Evolutionary conservation across 2,888 invertebrate species (phyloP), one percentile per base, ranked within the genome.

Genomic region (Cyclophora albipunctata): DNA sequence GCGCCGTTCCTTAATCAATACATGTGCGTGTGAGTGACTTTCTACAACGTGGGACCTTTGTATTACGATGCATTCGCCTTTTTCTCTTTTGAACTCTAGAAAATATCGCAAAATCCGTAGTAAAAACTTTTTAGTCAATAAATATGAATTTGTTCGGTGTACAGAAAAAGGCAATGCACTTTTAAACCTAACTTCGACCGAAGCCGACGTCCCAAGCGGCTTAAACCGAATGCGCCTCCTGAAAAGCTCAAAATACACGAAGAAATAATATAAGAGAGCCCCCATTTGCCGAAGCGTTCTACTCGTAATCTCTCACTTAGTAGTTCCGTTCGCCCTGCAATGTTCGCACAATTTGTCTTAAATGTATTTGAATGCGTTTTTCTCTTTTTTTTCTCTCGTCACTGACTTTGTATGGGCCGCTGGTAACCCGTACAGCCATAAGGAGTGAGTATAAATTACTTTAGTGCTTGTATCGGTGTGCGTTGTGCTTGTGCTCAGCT

Each of bases 371-470:
- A 89, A 89, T 89, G 89, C 89, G 89, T 88, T 89, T 89, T 89
- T 86, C 81, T 87, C 84, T 87, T 88, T 90, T n/a, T 89, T 90
- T 89, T 89, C 89, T 89, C 88, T 87, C 85, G 90, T 90, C 89
- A 91, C 90, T 91, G 90, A 91, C 91, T 91, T 91, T 92, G 90
- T 90, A 91, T 91, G 91, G 91, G 91, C 90, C 86, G 91, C 91
- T 90, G 90, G 91, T 91, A 89, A 91, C 85, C 89, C 86, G 85
- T 87, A 90, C 92, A 92, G 92, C 90, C 77, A 81, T 90, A 79
- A 91, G 90, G 91, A 91, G 92, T 92, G 91, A 92, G 92, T 92
- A 92, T 90, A 87, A 81, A 81, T 85, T 89, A 90, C 88, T 89
- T 81, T 87, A 90, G 90, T 90, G 90, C 87, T 83, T 87, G 78